A percentile compares a stretch with the other conserved stretches of the same genome.
phyloP scores from a whole-genome alignment of 2,888 invertebrate genomes.

The Sturmia bella region DNA sequence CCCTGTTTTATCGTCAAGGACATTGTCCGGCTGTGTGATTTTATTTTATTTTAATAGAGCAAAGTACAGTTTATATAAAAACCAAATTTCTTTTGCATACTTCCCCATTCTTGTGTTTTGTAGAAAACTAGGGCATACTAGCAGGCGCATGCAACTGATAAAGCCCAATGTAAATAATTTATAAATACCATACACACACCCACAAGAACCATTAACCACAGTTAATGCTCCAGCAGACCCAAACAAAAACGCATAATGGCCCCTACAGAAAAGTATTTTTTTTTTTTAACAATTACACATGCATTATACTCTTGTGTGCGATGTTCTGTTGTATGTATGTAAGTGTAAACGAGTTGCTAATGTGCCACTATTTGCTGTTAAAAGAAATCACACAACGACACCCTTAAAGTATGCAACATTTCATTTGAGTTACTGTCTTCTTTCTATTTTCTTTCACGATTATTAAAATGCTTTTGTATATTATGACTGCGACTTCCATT shows the following conservation, averaged over 20 bases:
- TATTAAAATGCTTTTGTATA: constrained; percentile 14
- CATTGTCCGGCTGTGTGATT: no score
- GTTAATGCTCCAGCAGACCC: neutral
- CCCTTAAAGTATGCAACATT: constrained; percentile 50
- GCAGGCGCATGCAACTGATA: constrained; percentile 1
- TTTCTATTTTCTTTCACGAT: constrained; percentile 8
- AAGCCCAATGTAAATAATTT: neutral
- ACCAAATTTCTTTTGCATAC: constrained; percentile 28
- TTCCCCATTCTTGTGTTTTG: neutral
- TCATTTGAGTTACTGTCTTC: neutral
- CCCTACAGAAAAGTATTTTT: constrained; percentile 44
- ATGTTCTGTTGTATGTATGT: neutral
- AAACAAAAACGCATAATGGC: constrained; percentile 22
- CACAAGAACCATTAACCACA: neutral
- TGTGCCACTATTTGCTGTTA: constrained; percentile 24
- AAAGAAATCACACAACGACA: constrained; percentile 31
- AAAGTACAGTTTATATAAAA: no score
- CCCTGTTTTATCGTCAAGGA: no score
- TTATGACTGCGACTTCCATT: constrained; percentile 6
- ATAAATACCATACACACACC: neutral
- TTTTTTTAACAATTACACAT: constrained; percentile 17
- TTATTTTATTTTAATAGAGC: no score
- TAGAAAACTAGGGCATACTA: constrained; percentile 37
- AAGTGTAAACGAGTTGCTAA: neutral
- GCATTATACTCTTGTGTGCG: neutral